Evolutionary conservation across 92 coral and sea anemone species (phyloP), one percentile per base, ranked within the genome.

Genomic region (Epizoanthus rinbou): DNA sequence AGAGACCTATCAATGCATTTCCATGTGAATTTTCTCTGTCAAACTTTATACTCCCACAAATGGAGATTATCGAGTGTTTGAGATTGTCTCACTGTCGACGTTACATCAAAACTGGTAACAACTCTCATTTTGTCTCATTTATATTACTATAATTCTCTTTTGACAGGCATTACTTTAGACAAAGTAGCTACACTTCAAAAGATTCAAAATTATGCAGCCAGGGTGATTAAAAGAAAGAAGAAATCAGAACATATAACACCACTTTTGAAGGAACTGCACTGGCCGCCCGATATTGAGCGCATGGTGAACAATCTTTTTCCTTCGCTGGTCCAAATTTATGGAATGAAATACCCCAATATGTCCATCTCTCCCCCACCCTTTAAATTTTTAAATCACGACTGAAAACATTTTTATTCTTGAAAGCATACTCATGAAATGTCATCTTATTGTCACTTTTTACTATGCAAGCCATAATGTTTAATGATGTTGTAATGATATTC

Each of bases 391-490:
- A 63, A 63, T 63, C 68, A 63, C 68, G 22, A 63, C 68, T 63
- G 6, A 63, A 18, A 63, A 22, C 68, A 63, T 63, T 63, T 63
- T 63, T 63, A 63, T 63, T 63, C 68, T 18, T 63, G 68, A 63
- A 63, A 63, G 68, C 68, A 63, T 63, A 63, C 25, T 63, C 68
- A 63, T 63, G 28, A 63, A 63, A 63, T 63, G n/a, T 18, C 60
- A 35, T 35, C 39, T 35, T 35, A 35, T 35, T 35, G 39, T 35
- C 39, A 35, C 39, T 35, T 35, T 35, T 35, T 35, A 35, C 39
- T 2, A 35, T 35, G 39, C 39, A 35, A 2, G 4, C 39, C 39
- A 35, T 35, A 35, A 35, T 35, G 39, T 35, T 35, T 35, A 35
- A 35, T 35, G 39, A 35, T 35, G 39, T 35, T 35, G 2, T 4